Conservation (phyloP, 2,113 vertebrate species). For the Neotoma lepida region DNA sequence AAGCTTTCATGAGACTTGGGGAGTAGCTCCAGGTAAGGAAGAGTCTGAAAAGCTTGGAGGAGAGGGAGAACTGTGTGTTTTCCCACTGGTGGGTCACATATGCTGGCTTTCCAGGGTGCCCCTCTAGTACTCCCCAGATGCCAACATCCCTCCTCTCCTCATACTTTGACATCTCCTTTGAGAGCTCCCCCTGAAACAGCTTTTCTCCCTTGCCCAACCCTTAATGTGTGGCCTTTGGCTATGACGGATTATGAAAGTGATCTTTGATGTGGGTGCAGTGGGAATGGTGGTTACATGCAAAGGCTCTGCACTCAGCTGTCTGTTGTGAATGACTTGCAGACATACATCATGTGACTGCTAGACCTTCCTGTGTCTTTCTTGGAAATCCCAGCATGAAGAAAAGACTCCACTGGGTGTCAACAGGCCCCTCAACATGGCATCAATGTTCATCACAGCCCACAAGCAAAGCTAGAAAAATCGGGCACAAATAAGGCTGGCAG, state of each 20-base stretch:
- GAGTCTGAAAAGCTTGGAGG: background rate
- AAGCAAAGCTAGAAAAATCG: background rate
- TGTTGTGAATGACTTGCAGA: constrained; percentile 56
- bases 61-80: background rate
- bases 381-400: background rate
- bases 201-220: constrained; percentile 46
- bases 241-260: constrained; percentile 50
- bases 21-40: background rate
- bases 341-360: background rate
- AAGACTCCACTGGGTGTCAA: background rate
- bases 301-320: background rate
- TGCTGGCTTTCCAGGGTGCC: constrained; percentile 24
- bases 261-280: constrained; percentile 73
- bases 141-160: background rate
- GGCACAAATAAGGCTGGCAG: background rate
- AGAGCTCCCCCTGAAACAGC: constrained; percentile 46
- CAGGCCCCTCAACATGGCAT: background rate
- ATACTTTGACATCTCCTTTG: background rate
- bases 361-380: background rate
- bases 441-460: background rate
- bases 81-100: background rate
- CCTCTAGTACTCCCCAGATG: background rate
- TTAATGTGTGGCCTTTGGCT: constrained; percentile 46
- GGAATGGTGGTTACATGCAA: constrained; percentile 61
- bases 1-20: background rate